Conservation (phyloP, 2,113 vertebrate genomes). For the Agapornis roseicollis region DNA sequence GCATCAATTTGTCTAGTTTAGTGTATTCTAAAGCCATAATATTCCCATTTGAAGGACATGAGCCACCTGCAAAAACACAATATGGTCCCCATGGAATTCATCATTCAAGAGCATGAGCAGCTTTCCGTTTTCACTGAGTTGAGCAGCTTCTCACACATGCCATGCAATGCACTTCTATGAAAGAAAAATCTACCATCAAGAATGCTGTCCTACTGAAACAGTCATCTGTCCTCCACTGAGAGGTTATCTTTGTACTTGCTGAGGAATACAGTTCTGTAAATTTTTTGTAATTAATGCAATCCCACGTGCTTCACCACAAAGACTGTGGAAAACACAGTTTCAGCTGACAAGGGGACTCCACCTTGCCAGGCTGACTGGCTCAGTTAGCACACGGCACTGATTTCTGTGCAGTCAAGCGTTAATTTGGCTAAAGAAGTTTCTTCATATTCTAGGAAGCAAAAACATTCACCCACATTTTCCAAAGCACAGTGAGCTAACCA, state of each 20-base stretch:
- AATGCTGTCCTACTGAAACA: not conserved
- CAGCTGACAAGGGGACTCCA: not conserved
- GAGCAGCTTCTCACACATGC: not conserved
- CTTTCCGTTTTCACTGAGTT: slow-evolving; percentile 4
- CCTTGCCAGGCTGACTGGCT: not conserved
- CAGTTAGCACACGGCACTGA: not conserved
- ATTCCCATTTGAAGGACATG: slow-evolving; percentile 19
- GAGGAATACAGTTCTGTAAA: not conserved
- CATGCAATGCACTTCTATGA: not conserved
- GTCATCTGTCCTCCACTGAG: not conserved
- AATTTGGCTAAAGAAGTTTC: not conserved
- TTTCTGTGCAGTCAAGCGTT: not conserved
- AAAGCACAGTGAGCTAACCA: fast-evolving
- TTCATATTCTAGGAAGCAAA: fast-evolving
- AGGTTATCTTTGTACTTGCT: not conserved
- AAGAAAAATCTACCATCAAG: not conserved
- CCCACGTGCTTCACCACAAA: not conserved
- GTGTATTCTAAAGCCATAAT: slow-evolving; percentile 36
- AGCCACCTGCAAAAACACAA: not conserved
- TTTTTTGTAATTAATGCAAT: not conserved
- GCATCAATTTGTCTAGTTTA: slow-evolving; percentile 29
- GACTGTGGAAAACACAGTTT: not conserved
- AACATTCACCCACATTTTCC: fast-evolving
- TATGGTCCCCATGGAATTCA: not conserved
- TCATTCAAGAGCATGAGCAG: slow-evolving; percentile 12